phyloP scores from a whole-genome alignment of 2,113 vertebrate species.

The Pelodiscus sinensis region DNA sequence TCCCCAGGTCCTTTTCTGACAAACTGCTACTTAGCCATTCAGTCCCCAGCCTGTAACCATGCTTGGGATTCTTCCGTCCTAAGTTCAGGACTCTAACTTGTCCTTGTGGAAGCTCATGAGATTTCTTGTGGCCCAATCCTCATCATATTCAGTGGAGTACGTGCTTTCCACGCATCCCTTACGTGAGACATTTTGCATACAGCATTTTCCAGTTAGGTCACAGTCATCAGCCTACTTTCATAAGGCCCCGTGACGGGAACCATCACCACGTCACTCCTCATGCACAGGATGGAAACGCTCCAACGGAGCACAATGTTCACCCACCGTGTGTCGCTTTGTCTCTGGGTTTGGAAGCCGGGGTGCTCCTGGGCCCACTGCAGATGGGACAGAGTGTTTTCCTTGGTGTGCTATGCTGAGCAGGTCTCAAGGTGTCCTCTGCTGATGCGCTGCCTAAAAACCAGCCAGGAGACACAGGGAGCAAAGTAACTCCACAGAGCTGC shows the following conservation, averaged over 20 bases:
- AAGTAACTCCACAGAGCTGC: fast-evolving
- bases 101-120: too few relatives aligned
- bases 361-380: conserved; percentile 44
- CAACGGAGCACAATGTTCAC: neutral
- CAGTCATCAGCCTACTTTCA: too few relatives aligned
- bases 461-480: fast-evolving
- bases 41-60: too few relatives aligned
- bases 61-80: too few relatives aligned
- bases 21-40: too few relatives aligned
- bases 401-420: neutral
- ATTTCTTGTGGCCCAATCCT: too few relatives aligned
- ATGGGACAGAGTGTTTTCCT: conserved; percentile 49
- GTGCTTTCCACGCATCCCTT: too few relatives aligned
- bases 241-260: neutral
- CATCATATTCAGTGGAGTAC: too few relatives aligned
- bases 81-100: too few relatives aligned
- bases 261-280: neutral
- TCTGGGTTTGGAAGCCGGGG: fast-evolving
- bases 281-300: neutral
- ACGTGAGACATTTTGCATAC: too few relatives aligned
- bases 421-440: fast-evolving
- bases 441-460: neutral
- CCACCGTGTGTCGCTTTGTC: conserved; percentile 67
- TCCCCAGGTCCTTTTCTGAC: too few relatives aligned
- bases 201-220: too few relatives aligned